A percentile compares a stretch with the other conserved stretches of the same genome.
Conservation (phyloP, 1,140 invertebrate genomes). For the Adelges cooleyi region DNA sequence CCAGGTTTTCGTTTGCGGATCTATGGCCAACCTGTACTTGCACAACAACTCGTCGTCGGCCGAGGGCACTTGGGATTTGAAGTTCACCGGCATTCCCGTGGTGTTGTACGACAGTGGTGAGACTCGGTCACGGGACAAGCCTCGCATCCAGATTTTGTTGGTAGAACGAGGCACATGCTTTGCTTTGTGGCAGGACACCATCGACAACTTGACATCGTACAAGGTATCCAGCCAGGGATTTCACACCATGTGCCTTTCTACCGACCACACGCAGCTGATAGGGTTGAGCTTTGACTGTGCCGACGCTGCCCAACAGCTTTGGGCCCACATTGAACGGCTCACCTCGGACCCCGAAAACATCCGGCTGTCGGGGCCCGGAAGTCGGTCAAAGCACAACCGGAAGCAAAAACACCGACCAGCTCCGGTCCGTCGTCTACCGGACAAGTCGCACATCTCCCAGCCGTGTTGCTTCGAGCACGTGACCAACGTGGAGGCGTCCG, state of each 20-base stretch:
- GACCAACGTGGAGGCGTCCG: slow-evolving; percentile 60
- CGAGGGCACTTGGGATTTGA: slow-evolving; percentile 56
- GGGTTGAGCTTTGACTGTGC: slow-evolving; percentile 55
- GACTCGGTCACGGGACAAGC: slow-evolving; percentile 53
- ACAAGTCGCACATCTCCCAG: slow-evolving; percentile 71
- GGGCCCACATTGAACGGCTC: slow-evolving; percentile 53
- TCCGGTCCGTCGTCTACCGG: slow-evolving; percentile 48
- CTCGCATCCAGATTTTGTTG: slow-evolving; percentile 61
- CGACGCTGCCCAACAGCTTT: slow-evolving; percentile 59
- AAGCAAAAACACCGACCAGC: slow-evolving; percentile 45
- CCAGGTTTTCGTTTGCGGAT: slow-evolving; percentile 63
- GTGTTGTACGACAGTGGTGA: slow-evolving; percentile 66
- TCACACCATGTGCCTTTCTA: slow-evolving; percentile 71
- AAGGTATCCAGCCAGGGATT: slow-evolving; percentile 51
- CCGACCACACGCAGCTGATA: slow-evolving; percentile 49
- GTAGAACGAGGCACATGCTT: slow-evolving; percentile 76
- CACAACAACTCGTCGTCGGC: slow-evolving; percentile 41
- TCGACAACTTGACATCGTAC: slow-evolving; percentile 57
- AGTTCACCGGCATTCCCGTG: slow-evolving; percentile 69
- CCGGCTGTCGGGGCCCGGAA: slow-evolving; percentile 54
- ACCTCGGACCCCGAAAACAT: slow-evolving; percentile 71
- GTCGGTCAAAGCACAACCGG: slow-evolving; percentile 38
- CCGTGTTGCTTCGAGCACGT: slow-evolving; percentile 81
- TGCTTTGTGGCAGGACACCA: slow-evolving; percentile 72
- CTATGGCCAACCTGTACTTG: slow-evolving; percentile 66